These are phyloP conservation scores for Marronus borbonicus DNA, from an alignment of 2,888 invertebrate genomes.

Conservation along the genomic window DNA sequence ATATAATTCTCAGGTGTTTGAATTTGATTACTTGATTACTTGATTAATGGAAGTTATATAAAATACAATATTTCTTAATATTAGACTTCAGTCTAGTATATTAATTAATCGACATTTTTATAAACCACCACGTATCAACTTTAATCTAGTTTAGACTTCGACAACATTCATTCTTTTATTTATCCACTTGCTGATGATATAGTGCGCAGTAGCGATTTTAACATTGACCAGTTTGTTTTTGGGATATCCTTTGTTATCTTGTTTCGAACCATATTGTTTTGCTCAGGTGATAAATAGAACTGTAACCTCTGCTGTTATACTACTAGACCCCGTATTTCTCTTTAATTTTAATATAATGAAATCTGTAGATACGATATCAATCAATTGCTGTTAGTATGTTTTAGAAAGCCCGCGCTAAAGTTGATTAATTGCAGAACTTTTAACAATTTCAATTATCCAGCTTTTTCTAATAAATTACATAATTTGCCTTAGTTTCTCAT, in stretches of 20 bases:
- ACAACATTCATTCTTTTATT: background rate
- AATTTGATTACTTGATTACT: background rate
- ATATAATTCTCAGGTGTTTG: background rate
- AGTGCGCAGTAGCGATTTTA: background rate
- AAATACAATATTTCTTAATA: background rate
- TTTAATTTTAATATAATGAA: background rate
- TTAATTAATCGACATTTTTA: background rate
- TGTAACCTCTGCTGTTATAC: background rate
- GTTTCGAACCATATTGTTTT: conserved; percentile 1
- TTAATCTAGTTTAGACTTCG: background rate
- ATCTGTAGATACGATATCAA: background rate
- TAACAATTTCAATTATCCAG: background rate
- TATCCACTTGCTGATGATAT: background rate
- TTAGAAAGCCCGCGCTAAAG: background rate
- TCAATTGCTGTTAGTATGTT: background rate
- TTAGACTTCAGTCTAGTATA: background rate
- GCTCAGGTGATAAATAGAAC: background rate
- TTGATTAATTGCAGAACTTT: background rate
- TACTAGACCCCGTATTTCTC: background rate
- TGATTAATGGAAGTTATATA: background rate
- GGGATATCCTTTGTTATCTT: background rate
- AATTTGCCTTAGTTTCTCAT: background rate
- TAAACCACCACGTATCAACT: background rate
- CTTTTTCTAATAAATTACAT: background rate
- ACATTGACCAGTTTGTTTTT: background rate